Conservation (phyloP, 2,888 invertebrate genomes). For the Glyphotaelius pellucidus region DNA sequence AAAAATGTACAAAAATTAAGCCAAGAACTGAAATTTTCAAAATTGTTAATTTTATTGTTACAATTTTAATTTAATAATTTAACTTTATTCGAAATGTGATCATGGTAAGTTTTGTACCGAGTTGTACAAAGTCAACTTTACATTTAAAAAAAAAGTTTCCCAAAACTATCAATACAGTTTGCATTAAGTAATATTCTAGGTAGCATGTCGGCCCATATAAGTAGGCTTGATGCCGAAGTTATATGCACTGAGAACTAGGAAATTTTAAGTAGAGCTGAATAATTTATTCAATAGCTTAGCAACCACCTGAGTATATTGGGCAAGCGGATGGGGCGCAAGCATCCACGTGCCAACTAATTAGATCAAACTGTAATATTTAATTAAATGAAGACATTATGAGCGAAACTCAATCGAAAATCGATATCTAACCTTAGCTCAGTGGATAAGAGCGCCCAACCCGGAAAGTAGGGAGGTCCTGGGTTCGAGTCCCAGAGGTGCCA, state of each 20-base stretch:
- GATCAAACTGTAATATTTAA: no score
- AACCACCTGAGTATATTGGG: background rate
- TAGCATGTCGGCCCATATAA: background rate
- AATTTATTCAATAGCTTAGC: background rate
- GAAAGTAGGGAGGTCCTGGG: no score
- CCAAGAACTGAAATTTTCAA: background rate
- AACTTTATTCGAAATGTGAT: no score
- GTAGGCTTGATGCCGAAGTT: background rate
- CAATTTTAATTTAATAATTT: no score
- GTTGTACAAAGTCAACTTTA: background rate
- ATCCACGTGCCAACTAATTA: background rate
- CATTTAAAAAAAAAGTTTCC: background rate
- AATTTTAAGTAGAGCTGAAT: background rate
- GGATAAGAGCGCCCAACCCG: no score
- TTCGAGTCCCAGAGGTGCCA: no score
- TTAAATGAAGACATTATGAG: no score
- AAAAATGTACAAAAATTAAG: background rate
- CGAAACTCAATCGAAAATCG: no score
- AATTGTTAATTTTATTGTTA: background rate
- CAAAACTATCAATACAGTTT: background rate
- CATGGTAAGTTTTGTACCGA: background rate
- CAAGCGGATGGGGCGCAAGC: background rate
- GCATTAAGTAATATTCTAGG: background rate
- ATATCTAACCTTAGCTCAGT: no score
- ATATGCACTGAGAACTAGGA: background rate